phyloP scores from a whole-genome alignment of 2,888 invertebrate species.

The Drosophila merina region DNA sequence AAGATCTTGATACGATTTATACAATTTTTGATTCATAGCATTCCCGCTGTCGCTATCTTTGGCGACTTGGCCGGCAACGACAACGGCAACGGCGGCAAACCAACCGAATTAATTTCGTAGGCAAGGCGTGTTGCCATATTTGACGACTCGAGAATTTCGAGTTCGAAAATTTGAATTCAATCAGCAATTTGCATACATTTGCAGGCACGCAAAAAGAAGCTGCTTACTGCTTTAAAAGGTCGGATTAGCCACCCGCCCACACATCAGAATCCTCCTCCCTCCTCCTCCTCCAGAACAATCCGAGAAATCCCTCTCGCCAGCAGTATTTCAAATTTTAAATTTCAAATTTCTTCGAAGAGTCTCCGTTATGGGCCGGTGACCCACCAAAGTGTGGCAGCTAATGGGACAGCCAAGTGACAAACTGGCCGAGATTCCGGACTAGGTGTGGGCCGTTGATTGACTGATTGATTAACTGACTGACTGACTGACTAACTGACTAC shows the following conservation, averaged over 20 bases:
- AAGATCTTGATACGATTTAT: slow-evolving; percentile 72
- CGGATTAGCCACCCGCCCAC: slow-evolving; percentile 58
- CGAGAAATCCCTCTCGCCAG: slow-evolving; percentile 3
- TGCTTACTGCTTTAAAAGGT: slow-evolving; percentile 55
- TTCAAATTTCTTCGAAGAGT: neutral
- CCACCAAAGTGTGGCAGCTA: slow-evolving; percentile 65
- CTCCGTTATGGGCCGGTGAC: slow-evolving; percentile 50
- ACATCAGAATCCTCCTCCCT: no score
- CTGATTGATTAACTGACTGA: slow-evolving; percentile 17
- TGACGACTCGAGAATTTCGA: slow-evolving; percentile 55
- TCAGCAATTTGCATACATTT: slow-evolving; percentile 75
- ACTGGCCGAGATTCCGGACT: slow-evolving; percentile 58
- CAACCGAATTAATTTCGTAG: slow-evolving; percentile 63
- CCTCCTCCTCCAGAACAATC: no score
- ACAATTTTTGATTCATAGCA: slow-evolving; percentile 74
- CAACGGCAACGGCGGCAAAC: neutral
- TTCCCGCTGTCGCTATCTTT: slow-evolving; percentile 43
- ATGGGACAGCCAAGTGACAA: slow-evolving; percentile 74
- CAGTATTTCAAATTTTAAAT: slow-evolving; percentile 5
- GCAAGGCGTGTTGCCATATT: slow-evolving; percentile 71
- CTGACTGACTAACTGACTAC: slow-evolving; percentile 26
- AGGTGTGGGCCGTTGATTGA: slow-evolving; percentile 26
- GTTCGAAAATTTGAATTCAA: slow-evolving; percentile 62
- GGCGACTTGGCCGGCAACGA: slow-evolving; percentile 1
- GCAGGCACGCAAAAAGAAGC: slow-evolving; percentile 55